Conservation (phyloP, 2,888 invertebrate species). For the Orthosia incerta region DNA sequence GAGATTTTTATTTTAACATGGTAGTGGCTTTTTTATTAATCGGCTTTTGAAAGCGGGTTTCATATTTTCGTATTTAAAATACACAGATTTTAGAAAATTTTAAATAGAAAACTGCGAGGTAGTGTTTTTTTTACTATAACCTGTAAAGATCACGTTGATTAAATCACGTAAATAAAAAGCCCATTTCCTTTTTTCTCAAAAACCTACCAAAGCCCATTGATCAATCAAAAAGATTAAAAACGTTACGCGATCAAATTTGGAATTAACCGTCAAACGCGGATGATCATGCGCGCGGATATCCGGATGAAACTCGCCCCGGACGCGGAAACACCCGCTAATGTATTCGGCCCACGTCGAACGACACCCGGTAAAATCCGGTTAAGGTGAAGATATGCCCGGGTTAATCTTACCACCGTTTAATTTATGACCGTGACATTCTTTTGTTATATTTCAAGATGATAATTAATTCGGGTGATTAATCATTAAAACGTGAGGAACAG, state of each 20-base stretch:
- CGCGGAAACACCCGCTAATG: conserved; percentile 79
- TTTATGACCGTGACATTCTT: conserved; percentile 82
- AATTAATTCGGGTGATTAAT: conserved; percentile 70
- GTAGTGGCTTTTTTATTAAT: background rate
- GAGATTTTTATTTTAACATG: background rate
- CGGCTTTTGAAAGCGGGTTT: background rate
- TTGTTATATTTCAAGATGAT: conserved; percentile 71
- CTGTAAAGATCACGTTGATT: background rate
- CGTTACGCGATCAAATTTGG: conserved; percentile 72
- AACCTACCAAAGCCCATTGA: conserved; percentile 43
- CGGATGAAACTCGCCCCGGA: conserved; percentile 75
- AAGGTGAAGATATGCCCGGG: conserved; percentile 87
- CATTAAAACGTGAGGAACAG: conserved; percentile 58
- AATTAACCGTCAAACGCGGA: conserved; percentile 74
- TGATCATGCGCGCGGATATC: conserved; percentile 81
- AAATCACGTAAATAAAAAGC: background rate
- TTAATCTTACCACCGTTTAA: conserved; percentile 86
- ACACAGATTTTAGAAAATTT: background rate
- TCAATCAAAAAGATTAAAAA: conserved; percentile 71
- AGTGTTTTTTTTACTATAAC: no score
- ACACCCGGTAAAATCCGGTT: conserved; percentile 87
- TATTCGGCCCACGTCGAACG: conserved; percentile 87
- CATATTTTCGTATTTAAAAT: background rate
- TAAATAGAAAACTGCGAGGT: no score
- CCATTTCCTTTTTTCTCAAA: background rate